Percentiles rank a stretch among this genome's conserved stretches.
Evolutionary conservation across 2,888 invertebrate genomes (phyloP).

Genomic region (Rugalucina vietnamica): DNA sequence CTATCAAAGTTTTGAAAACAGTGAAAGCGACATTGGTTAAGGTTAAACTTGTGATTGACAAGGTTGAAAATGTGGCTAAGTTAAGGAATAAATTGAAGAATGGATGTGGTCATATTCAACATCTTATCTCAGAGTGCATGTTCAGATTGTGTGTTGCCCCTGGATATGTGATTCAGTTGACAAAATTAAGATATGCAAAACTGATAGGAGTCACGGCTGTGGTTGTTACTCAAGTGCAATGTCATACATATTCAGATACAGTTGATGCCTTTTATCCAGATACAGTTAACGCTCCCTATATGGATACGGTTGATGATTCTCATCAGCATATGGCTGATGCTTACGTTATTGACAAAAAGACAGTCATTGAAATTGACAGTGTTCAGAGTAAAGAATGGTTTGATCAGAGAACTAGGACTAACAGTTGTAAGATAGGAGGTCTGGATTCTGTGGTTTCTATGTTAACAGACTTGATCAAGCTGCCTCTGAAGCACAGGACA

Average conservation of each 20-base stretch:
- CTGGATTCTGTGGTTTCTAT: conserved; percentile 63
- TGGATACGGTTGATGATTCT: no score
- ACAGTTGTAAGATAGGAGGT: conserved; percentile 66
- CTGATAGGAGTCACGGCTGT: conserved; percentile 71
- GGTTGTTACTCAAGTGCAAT: conserved; percentile 47
- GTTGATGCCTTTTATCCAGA: no score
- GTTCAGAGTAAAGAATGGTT: conserved; percentile 73
- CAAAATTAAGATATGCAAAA: conserved; percentile 60
- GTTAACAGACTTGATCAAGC: conserved; percentile 68
- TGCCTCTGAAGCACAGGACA: conserved; percentile 54
- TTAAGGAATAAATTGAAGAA: conserved; percentile 25
- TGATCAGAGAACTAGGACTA: conserved; percentile 38
- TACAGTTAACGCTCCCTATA: no score
- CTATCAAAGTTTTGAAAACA: conserved; percentile 40
- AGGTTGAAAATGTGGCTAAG: conserved; percentile 46
- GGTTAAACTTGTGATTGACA: conserved; percentile 57
- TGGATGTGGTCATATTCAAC: conserved; percentile 28
- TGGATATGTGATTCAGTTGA: conserved; percentile 60
- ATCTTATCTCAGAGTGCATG: conserved; percentile 65
- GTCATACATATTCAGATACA: background rate
- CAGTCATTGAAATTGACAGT: conserved; percentile 63
- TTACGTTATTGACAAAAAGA: conserved; percentile 59
- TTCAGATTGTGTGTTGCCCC: conserved; percentile 58
- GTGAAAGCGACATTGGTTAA: conserved; percentile 30
- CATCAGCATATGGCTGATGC: no score